Evolutionary conservation across 2,113 vertebrate species (phyloP), one percentile per base, ranked within the genome.

Genomic region (Dendrocopos noguchii): DNA sequence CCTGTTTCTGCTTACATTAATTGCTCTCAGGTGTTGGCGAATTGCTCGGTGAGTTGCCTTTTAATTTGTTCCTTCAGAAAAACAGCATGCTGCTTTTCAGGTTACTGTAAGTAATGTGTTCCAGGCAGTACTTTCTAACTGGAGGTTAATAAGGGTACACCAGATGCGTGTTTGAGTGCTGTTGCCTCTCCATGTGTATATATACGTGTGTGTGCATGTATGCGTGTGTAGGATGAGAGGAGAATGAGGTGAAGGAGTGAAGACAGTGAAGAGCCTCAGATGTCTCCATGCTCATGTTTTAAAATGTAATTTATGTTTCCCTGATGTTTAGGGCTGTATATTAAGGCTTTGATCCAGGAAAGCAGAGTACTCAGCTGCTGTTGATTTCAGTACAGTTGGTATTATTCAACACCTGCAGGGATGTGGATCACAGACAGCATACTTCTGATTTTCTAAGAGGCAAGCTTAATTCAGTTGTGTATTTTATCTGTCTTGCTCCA

Each of bases 11-110:
- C 94, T 93, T 95, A 95, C 87, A 95, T 97, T 97, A 98, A 98
- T 98, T 97, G 95, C 95, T 98, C 95, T 98, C 97, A 97, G 96
- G 96, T 97, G 97, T 91, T 96, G 84, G 93, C 72, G 96, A 96
- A 96, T 88, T 96, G 73, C 89, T 97, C 63, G 14, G 92, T 87
- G 95, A 96, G 91, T 87, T 94, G 93, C 63, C 94, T 97, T 97
- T 96, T 96, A 96, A 97, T 95, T 96, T 95, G 76, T 92, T 96
- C 74, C 93, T 94, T 95, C 93, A 94, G 65, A 93, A 94, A 96
- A 94, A 34, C 68, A 93, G 84, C n/a, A 60, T 53, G 74, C 55
- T 83, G 77, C 71, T 91, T 91, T 97, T 94, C 74, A 68, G 59
- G 64, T 76, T 91, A 77, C 90, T 90, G 70, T 94, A 93, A 86